Percentiles rank a stretch among this genome's conserved stretches.
Conservation (phyloP, 92 coral and sea anemone species). For the Siderastrea radians region DNA sequence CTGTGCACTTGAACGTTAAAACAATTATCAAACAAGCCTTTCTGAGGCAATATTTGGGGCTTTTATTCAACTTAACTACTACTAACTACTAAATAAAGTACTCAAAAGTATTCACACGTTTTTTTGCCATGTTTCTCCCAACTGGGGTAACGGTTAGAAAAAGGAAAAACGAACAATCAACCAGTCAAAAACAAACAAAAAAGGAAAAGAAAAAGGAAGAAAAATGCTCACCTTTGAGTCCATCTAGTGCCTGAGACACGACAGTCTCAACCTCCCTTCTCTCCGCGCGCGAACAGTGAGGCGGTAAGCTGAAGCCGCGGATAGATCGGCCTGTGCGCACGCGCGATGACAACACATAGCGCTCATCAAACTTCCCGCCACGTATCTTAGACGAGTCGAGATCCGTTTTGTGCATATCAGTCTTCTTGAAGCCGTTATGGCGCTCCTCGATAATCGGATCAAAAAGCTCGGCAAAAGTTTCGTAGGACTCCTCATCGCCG, state of each 20-base stretch:
- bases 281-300: constrained; percentile 26
- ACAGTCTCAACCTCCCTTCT: constrained; percentile 80
- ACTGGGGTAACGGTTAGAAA: too few species aligned
- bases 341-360: constrained; percentile 85
- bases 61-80: too few species aligned
- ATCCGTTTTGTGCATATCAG: constrained; percentile 72
- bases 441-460: constrained; percentile 74
- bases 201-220: too few species aligned
- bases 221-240: constrained; percentile 61
- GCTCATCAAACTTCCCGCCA: constrained; percentile 81
- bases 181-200: too few species aligned
- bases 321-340: constrained; percentile 91
- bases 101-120: too few species aligned
- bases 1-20: too few species aligned
- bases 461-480: constrained; percentile 74
- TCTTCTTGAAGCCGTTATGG: constrained; percentile 38
- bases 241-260: constrained; percentile 79
- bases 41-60: too few species aligned
- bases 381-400: constrained; percentile 70
- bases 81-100: too few species aligned
- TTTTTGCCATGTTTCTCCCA: too few species aligned
- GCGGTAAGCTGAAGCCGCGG: constrained; percentile 82
- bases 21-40: too few species aligned
- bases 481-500: constrained; percentile 84
- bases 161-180: too few species aligned